A percentile compares a stretch with the other conserved stretches of the same genome.
These are phyloP conservation scores for Emydoidea blandingii DNA, from an alignment of 2,797 vertebrate species.

Conservation along the genomic window DNA sequence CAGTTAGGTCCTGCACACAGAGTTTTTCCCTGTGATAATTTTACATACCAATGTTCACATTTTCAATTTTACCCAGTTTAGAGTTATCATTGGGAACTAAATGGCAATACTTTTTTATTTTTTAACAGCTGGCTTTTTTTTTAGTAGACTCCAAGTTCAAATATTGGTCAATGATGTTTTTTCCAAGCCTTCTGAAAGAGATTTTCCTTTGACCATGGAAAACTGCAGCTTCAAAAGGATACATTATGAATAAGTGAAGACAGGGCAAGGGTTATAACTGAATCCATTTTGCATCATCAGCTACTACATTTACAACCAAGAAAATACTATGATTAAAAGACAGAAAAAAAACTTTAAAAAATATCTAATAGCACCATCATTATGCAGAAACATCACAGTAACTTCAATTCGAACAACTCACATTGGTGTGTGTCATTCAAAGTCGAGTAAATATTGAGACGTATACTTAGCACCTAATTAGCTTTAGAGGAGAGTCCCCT, in stretches of 20 bases:
- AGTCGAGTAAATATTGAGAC: constrained; percentile 24
- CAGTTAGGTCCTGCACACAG: not conserved
- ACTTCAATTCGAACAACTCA: not conserved
- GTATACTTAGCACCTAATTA: not conserved
- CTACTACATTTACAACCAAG: not conserved
- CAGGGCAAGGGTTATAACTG: not conserved
- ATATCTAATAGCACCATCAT: not conserved
- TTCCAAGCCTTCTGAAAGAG: not conserved
- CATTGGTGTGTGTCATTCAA: not conserved
- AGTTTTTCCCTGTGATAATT: not conserved
- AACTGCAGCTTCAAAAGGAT: not conserved
- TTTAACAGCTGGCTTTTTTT: not conserved
- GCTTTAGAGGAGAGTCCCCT: not conserved
- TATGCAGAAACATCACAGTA: not conserved
- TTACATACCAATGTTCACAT: not conserved
- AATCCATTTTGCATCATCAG: not conserved
- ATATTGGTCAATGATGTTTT: not conserved
- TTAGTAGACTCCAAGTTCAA: not conserved
- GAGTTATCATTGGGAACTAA: not conserved
- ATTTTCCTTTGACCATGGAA: not conserved
- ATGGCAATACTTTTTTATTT: not conserved
- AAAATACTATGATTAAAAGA: not conserved
- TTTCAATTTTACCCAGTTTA: not conserved
- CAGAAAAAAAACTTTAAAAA: not conserved
- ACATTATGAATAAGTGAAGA: not conserved